Evolutionary conservation across 2,797 vertebrate species (phyloP).

Genomic region (Glyptemys insculpta): DNA sequence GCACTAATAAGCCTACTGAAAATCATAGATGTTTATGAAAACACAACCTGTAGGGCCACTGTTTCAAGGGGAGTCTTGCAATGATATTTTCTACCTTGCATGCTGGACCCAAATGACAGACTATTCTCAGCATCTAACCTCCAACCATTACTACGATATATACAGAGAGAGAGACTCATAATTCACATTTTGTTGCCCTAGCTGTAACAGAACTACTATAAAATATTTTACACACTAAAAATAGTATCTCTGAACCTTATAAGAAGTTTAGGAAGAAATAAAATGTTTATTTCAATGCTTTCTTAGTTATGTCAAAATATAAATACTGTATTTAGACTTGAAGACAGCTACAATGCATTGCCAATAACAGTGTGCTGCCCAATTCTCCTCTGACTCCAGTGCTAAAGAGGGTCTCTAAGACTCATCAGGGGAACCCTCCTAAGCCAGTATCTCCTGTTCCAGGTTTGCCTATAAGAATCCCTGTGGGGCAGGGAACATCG

Average conservation of each 20-base stretch:
- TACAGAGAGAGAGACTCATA: neutral
- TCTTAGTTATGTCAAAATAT: neutral
- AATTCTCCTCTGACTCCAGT: neutral
- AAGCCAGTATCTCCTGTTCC: neutral
- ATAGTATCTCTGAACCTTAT: conserved; percentile 17
- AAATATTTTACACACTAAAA: conserved; percentile 13
- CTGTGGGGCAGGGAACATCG: neutral
- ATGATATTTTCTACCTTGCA: conserved; percentile 40
- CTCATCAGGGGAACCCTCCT: neutral
- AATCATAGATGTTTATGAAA: conserved; percentile 46
- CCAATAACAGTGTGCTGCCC: neutral
- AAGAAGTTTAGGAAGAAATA: conserved; percentile 30
- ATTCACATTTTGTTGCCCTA: neutral
- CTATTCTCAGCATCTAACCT: conserved; percentile 37
- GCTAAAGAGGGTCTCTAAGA: neutral
- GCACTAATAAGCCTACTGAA: conserved; percentile 35
- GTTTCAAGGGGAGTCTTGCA: conserved; percentile 44
- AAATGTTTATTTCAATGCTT: conserved; percentile 18
- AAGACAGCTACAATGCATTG: neutral
- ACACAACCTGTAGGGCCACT: neutral
- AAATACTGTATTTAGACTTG: neutral
- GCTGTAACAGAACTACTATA: conserved; percentile 5
- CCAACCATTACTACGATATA: neutral
- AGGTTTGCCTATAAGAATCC: neutral
- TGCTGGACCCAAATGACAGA: conserved; percentile 34